Conservation (phyloP, 2,113 vertebrate genomes). For the Smithornis capensis region DNA sequence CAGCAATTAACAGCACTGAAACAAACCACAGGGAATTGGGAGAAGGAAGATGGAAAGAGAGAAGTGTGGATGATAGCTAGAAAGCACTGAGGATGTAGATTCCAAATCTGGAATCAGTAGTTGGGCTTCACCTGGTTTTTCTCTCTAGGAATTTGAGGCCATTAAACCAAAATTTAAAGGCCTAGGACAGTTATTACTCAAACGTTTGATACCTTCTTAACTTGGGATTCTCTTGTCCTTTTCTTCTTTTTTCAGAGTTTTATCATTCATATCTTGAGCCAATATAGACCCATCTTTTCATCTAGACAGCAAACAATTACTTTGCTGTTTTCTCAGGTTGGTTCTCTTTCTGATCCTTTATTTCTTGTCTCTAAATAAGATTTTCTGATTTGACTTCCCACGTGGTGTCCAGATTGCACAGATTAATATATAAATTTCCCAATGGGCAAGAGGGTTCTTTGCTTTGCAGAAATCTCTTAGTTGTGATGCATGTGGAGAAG, state of each 20-base stretch:
- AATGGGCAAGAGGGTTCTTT: not conserved
- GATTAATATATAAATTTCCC: not conserved
- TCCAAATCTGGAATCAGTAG: not conserved
- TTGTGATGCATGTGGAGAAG: not conserved
- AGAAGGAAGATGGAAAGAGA: not conserved
- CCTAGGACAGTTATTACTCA: not conserved
- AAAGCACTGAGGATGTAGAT: not conserved
- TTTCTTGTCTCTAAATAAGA: not conserved
- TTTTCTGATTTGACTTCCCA: not conserved
- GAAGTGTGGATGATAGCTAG: not conserved
- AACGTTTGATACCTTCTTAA: not conserved
- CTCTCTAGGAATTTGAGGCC: not conserved
- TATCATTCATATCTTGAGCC: not conserved
- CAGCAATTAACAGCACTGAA: not conserved
- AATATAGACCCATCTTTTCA: not conserved
- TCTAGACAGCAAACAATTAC: not conserved
- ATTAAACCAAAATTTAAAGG: not conserved
- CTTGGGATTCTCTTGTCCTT: not conserved
- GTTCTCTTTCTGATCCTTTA: not conserved
- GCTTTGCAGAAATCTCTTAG: not conserved
- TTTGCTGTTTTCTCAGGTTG: not conserved
- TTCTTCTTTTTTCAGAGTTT: not conserved
- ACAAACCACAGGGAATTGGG: not conserved
- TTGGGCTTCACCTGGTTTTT: not conserved
- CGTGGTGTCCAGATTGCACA: not conserved